A percentile compares a stretch with the other conserved stretches of the same genome.
Conservation (phyloP, 2,797 vertebrate genomes). For the Scolopax rusticola region DNA sequence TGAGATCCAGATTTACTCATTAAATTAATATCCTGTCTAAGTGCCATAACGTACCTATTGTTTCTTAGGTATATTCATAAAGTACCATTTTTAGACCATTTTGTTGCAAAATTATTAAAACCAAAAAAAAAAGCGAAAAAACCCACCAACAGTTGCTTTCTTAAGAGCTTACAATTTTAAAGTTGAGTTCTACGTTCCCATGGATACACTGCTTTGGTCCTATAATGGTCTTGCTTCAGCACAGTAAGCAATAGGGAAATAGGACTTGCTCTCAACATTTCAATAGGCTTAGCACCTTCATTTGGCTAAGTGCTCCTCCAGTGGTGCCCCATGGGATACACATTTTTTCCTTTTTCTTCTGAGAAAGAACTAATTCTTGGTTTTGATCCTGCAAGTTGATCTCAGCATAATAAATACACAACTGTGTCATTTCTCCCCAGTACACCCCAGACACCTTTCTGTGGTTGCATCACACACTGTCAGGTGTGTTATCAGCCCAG, state of each 20-base stretch:
- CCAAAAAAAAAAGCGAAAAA: too few species aligned
- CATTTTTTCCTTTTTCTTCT: background rate
- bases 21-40: background rate
- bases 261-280: background rate
- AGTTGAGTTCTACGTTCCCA: background rate
- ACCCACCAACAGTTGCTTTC: background rate
- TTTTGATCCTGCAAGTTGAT: background rate
- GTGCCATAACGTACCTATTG: background rate
- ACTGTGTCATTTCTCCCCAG: background rate
- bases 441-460: background rate
- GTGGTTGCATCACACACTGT: background rate
- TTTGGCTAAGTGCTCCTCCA: background rate
- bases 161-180: background rate
- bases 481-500: background rate
- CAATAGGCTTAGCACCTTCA: background rate
- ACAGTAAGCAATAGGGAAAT: background rate
- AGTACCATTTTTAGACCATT: background rate
- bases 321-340: background rate
- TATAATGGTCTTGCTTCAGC: background rate
- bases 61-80: background rate
- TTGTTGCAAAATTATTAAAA: background rate
- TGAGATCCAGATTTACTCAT: background rate
- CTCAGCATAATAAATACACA: background rate
- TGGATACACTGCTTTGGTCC: background rate
- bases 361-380: background rate